Base-by-base conservation (phyloP, 2,888 invertebrate genomes). In the Spatulosminthurus flaviceps region DNA sequence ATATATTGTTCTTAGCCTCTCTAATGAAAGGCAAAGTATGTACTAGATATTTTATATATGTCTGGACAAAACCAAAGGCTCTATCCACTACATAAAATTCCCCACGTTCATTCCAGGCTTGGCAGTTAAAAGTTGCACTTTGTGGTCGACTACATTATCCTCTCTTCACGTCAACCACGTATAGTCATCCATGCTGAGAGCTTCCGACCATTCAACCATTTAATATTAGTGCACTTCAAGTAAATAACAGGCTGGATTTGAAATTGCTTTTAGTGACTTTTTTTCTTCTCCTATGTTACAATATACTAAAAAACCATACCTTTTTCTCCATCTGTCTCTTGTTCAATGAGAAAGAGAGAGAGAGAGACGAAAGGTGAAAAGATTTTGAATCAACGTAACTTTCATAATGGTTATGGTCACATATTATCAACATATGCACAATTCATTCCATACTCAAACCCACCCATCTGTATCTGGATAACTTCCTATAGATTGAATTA, bases 171-270 rank as follows among this genome's bases (percentile, higher is more conserved):
- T 51, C 51, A n/a, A 11, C 5, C 51, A 51, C 11, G 22, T 11
- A 64, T 21, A 64, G 64, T 64, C 64, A 64, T 64, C 64, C 64
- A 24, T 64, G 64, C 64, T 22, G 64, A 64, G 64, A 64, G 64
- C 64, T 64, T 64, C 64, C 64, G 64, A 64, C 26, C 24, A 64
- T 64, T 64, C 64, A 26, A 22, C 64, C 64, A 24, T 64, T 64
- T 64, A 64, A 24, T 64, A 64, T 64, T 64, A 64, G 64, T 64
- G 64, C 64, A 64, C 64, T 64, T 64, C 64, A 64, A 22, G n/a
- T 64, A 64, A n/a, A 64, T 64, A 11, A 64, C 64, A 64, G 24
- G n/a, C 26, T 11, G 24, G 24, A 64, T 22, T 24, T 11, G 64
- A 16, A 64, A 64, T 64, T 64, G 64, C 64, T 64, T n/a, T 26